A percentile compares a stretch with the other conserved stretches of the same genome.
phyloP scores from a whole-genome alignment of 30 jellyfish, hydroid and myxozoan genomes.

The Cassiopea andromeda region DNA sequence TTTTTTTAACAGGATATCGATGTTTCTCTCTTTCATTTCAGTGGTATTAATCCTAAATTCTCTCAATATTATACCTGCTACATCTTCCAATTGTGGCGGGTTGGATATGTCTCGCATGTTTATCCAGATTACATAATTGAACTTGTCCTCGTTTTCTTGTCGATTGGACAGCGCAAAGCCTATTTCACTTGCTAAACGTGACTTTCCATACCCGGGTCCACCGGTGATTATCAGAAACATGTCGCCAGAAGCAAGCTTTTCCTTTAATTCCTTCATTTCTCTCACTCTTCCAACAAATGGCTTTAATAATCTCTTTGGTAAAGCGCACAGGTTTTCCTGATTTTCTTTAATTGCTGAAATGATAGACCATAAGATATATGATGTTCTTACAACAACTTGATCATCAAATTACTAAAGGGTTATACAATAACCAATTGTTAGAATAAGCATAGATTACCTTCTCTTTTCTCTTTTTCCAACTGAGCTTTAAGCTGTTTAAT shows the following conservation, averaged over 20 bases:
- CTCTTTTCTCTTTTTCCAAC: not conserved
- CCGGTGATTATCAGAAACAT: constrained; percentile 9
- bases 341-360: constrained; percentile 20
- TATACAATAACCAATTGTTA: too few species aligned
- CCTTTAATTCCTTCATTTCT: not conserved
- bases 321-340: constrained; percentile 6
- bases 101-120: constrained; percentile 23
- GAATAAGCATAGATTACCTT: not conserved
- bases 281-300: constrained; percentile 12
- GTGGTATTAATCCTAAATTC: constrained; percentile 15
- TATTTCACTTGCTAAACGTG: constrained; percentile 9
- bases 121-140: constrained; percentile 29
- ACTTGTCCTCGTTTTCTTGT: not conserved
- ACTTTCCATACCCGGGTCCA: constrained; percentile 40
- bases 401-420: too few species aligned
- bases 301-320: not conserved
- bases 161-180: constrained; percentile 1
- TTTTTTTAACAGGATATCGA: not conserved
- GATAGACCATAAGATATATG: not conserved
- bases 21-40: constrained; percentile 14
- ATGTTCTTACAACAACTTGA: too few species aligned
- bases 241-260: not conserved
- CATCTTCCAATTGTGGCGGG: not conserved
- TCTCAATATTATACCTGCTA: constrained; percentile 12
- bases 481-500: not conserved